phyloP scores from a whole-genome alignment of 1,140 invertebrate species.

The Drosophila pectinifera region DNA sequence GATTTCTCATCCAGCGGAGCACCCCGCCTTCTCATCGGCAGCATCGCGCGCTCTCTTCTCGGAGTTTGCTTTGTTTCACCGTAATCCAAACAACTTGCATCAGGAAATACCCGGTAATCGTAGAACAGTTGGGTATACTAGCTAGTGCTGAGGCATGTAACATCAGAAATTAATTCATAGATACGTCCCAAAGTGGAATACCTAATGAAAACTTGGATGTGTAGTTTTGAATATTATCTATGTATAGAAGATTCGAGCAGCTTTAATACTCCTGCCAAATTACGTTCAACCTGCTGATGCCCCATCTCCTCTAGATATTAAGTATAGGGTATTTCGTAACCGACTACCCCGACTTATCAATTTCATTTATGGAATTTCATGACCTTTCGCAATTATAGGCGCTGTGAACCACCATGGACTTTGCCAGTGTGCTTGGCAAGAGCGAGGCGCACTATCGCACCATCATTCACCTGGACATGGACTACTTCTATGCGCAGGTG shows the following conservation, averaged over 20 bases:
- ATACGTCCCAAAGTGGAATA: background rate
- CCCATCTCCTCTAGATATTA: background rate
- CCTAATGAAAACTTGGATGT: too few relatives aligned
- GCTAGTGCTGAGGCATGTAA: background rate
- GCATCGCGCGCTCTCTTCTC: constrained; percentile 17
- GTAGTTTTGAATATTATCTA: background rate
- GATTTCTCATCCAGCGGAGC: constrained; percentile 47
- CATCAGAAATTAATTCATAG: background rate
- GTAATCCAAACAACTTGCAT: constrained; percentile 31
- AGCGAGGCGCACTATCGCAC: constrained; percentile 81
- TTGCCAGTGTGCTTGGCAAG: constrained; percentile 70
- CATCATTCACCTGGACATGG: constrained; percentile 91
- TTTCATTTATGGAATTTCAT: constrained; percentile 22
- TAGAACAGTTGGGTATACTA: background rate
- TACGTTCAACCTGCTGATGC: background rate
- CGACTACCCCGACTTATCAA: background rate
- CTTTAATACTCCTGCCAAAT: background rate
- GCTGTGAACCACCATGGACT: constrained; percentile 68
- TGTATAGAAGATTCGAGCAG: background rate
- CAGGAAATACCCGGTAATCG: constrained; percentile 22
- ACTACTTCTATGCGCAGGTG: constrained; percentile 94
- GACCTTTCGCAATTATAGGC: constrained; percentile 42
- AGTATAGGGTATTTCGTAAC: background rate
- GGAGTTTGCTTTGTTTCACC: constrained; percentile 40
- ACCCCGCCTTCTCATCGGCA: constrained; percentile 14